These are phyloP conservation scores for Hypsopygia costalis DNA, from an alignment of 2,888 invertebrate genomes.

Conservation along the genomic window DNA sequence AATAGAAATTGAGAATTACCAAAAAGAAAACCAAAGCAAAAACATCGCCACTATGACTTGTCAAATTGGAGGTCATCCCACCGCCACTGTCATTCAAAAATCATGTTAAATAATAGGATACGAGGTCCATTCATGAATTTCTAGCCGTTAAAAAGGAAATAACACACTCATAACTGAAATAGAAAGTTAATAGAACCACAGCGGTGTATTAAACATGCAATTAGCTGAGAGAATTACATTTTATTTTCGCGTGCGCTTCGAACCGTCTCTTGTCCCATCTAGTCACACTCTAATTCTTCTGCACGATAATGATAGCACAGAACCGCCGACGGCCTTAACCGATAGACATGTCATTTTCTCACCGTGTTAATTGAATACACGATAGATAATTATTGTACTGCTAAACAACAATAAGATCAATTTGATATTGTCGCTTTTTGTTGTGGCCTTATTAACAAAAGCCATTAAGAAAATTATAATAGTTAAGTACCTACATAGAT, in stretches of 20 bases:
- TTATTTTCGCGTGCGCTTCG: constrained; percentile 5
- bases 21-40: no score
- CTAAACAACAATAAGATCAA: constrained; percentile 35
- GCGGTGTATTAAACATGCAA: constrained; percentile 6
- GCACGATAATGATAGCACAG: constrained; percentile 50
- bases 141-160: constrained; percentile 1
- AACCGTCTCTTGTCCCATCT: constrained; percentile 34
- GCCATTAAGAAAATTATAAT: no score
- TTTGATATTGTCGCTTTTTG: constrained; percentile 22
- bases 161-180: constrained; percentile 1
- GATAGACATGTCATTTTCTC: constrained; percentile 71
- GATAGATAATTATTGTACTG: constrained; percentile 55
- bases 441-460: not conserved
- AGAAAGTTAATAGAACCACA: constrained; percentile 8
- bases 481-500: no score
- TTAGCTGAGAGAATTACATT: constrained; percentile 6
- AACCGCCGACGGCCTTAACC: constrained; percentile 38
- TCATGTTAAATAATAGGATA: not conserved
- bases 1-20: no score
- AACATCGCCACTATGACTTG: no score
- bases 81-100: not conserved
- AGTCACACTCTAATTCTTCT: constrained; percentile 35
- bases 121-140: constrained; percentile 1
- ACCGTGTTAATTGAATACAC: constrained; percentile 64
- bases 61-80: not conserved